A percentile compares a stretch with the other conserved stretches of the same genome.
phyloP scores from a whole-genome alignment of 2,888 invertebrate genomes.

The Xylota segnis region DNA sequence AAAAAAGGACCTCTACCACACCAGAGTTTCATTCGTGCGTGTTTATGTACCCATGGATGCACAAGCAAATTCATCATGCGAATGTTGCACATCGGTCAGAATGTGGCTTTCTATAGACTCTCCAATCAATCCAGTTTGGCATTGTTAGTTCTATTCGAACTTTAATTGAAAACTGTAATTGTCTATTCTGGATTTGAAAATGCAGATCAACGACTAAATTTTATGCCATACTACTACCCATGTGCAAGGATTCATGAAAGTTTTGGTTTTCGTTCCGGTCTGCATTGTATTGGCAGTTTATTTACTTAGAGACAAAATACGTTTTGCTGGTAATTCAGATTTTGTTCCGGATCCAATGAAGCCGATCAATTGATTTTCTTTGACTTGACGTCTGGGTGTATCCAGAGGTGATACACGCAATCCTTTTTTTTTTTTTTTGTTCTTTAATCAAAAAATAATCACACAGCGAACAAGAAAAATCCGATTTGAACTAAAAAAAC shows the following conservation, averaged over 20 bases:
- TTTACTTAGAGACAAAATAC: slow-evolving; percentile 36
- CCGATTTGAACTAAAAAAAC: background rate
- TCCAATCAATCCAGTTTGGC: slow-evolving; percentile 61
- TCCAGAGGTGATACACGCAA: background rate
- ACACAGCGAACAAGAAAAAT: background rate
- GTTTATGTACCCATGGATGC: slow-evolving; percentile 18
- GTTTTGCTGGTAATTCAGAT: background rate
- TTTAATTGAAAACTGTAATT: slow-evolving; percentile 76
- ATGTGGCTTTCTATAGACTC: slow-evolving; percentile 70
- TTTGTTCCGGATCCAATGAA: background rate
- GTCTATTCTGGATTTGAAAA: slow-evolving; percentile 71
- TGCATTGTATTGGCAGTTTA: slow-evolving; percentile 49
- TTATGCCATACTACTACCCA: slow-evolving; percentile 19
- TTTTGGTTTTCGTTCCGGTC: slow-evolving; percentile 11
- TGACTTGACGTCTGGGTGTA: background rate
- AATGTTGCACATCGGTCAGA: slow-evolving; percentile 50
- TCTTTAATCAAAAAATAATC: slow-evolving; percentile 23
- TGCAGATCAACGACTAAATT: slow-evolving; percentile 66
- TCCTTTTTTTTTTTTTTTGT: too few species aligned
- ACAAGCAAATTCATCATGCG: slow-evolving; percentile 29
- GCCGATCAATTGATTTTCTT: background rate
- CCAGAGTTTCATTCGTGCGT: background rate
- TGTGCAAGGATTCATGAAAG: slow-evolving; percentile 10
- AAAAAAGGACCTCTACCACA: slow-evolving; percentile 38
- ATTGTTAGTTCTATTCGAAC: slow-evolving; percentile 72